Percentiles rank a stretch among this genome's conserved stretches.
These are phyloP conservation scores for Himalopsyche phryganea DNA, from an alignment of 1,140 invertebrate species.

Conservation along the genomic window DNA sequence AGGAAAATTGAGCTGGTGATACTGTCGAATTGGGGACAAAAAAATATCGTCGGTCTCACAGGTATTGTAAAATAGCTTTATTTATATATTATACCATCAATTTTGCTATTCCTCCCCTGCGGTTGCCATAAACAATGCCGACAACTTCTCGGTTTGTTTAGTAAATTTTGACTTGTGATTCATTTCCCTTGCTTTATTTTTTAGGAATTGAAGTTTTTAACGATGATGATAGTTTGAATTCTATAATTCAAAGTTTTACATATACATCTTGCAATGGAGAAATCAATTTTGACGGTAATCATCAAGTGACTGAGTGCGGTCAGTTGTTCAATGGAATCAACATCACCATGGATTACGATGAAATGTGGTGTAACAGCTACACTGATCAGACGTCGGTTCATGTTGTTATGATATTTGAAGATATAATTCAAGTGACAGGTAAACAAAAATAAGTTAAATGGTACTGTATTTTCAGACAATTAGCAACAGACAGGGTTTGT, in stretches of 20 bases:
- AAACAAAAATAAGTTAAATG: conserved; percentile 30
- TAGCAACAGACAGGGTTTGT: no score
- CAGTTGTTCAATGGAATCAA: conserved; percentile 58
- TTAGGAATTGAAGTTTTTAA: conserved; percentile 33
- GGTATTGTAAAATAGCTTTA: conserved; percentile 42
- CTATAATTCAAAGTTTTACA: conserved; percentile 11
- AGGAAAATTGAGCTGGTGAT: conserved; percentile 54
- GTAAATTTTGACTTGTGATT: no score
- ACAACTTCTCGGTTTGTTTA: no score
- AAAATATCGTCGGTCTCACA: conserved; percentile 55
- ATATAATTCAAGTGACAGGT: conserved; percentile 52
- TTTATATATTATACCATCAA: no score
- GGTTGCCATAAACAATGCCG: no score
- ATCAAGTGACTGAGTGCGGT: conserved; percentile 38
- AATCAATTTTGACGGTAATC: neutral
- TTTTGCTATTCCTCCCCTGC: no score
- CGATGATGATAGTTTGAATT: conserved; percentile 15
- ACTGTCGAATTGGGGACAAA: conserved; percentile 59
- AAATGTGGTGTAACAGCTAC: conserved; percentile 61
- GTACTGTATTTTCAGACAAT: no score
- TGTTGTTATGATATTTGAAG: conserved; percentile 53
- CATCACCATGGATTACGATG: conserved; percentile 54
- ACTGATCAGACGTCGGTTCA: conserved; percentile 41
- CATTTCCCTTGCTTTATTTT: conserved; percentile 10
- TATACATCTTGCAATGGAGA: conserved; percentile 3